A percentile compares a stretch with the other conserved stretches of the same genome.
phyloP scores from a whole-genome alignment of 1,140 invertebrate genomes.

The Drosophila subpulchrella region DNA sequence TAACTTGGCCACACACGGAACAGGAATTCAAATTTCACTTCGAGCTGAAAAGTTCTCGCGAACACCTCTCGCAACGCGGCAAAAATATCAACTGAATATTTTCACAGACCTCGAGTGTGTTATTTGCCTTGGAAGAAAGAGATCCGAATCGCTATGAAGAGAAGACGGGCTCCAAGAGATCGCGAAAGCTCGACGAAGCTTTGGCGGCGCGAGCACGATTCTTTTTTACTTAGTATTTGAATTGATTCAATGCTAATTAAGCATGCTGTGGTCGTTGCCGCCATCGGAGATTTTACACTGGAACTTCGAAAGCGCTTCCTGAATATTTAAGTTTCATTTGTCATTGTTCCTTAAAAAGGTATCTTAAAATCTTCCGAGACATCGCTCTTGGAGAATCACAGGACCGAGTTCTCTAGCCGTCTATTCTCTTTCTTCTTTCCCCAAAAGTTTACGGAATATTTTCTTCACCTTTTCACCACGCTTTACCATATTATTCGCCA shows the following conservation, averaged over 20 bases:
- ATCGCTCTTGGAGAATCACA: neutral
- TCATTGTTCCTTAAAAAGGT: neutral
- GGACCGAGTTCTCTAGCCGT: too few relatives aligned
- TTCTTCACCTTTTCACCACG: neutral
- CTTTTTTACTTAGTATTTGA: slow-evolving; percentile 50
- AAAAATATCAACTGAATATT: slow-evolving; percentile 40
- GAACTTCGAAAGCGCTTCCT: slow-evolving; percentile 6
- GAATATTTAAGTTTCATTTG: slow-evolving; percentile 17
- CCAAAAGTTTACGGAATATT: neutral
- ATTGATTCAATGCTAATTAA: slow-evolving; percentile 76
- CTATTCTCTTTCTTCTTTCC: neutral
- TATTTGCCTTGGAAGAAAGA: slow-evolving; percentile 14
- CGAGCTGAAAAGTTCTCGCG: slow-evolving; percentile 20
- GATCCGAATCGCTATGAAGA: slow-evolving; percentile 1
- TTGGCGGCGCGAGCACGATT: slow-evolving; percentile 13
- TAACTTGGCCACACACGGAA: slow-evolving; percentile 4
- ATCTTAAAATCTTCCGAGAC: neutral
- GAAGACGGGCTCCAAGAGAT: slow-evolving; percentile 21
- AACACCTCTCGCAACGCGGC: slow-evolving; percentile 34
- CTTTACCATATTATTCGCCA: neutral
- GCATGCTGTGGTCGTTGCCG: slow-evolving; percentile 53
- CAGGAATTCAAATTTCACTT: slow-evolving; percentile 27
- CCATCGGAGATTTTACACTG: slow-evolving; percentile 42
- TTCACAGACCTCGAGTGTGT: slow-evolving; percentile 8
- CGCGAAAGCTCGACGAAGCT: slow-evolving; percentile 37